A percentile compares a stretch with the other conserved stretches of the same genome.
Evolutionary conservation across 2,113 vertebrate genomes (phyloP).

Genomic region (Cynopterus brachyotis): DNA sequence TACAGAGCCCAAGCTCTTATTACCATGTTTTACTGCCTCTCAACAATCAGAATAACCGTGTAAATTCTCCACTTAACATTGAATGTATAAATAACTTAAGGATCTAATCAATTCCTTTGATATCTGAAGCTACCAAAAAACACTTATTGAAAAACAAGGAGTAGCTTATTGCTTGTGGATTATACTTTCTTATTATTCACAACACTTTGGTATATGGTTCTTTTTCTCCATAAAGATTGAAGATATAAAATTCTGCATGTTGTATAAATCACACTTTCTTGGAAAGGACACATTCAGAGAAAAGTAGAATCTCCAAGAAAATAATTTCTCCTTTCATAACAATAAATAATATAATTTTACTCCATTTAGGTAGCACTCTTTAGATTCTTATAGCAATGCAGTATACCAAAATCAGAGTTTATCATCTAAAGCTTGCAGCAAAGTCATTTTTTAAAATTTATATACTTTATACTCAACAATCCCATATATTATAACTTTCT

Average conservation of each 20-base stretch:
- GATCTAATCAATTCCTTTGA: constrained; percentile 55
- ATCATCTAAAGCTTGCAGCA: constrained; percentile 1
- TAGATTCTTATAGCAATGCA: not conserved
- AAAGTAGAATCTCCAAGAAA: constrained; percentile 43
- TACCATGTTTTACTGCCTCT: constrained; percentile 49
- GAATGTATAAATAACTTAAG: constrained; percentile 52
- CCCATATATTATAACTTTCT: constrained; percentile 45
- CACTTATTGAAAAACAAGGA: constrained; percentile 59
- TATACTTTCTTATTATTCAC: constrained; percentile 29
- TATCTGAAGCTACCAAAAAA: constrained; percentile 52
- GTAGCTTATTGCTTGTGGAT: not conserved
- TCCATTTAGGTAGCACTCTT: constrained; percentile 5
- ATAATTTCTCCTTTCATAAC: constrained; percentile 30
- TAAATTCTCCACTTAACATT: constrained; percentile 62
- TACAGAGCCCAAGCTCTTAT: not conserved
- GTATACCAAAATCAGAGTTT: constrained; percentile 40
- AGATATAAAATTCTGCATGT: constrained; percentile 46
- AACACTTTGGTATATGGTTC: not conserved
- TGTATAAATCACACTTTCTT: constrained; percentile 44
- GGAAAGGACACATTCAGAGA: constrained; percentile 21
- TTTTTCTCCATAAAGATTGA: constrained; percentile 31
- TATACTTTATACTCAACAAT: constrained; percentile 2
- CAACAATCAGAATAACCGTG: constrained; percentile 63
- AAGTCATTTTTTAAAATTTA: constrained; percentile 34
- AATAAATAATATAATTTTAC: constrained; percentile 47